Percentiles rank a stretch among this genome's conserved stretches.
Conservation (phyloP, 2,888 invertebrate species). For the Heliconius sara region DNA sequence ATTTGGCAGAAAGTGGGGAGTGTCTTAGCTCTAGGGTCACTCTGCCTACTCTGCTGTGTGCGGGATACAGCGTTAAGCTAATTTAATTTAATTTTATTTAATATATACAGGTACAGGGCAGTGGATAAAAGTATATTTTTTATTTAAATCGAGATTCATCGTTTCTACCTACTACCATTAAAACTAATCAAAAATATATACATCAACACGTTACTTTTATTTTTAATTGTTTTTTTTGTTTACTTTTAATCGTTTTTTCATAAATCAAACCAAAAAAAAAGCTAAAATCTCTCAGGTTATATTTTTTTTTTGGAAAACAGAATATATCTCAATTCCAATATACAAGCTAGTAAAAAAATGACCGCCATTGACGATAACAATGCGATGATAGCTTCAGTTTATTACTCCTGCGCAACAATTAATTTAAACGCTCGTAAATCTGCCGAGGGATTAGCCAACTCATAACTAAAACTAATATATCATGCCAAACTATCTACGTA, state of each 20-base stretch:
- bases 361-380: conserved; percentile 40
- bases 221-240: not conserved
- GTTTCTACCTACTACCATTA: no score
- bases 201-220: no score
- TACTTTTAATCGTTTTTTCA: not conserved
- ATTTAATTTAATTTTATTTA: no score
- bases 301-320: not conserved
- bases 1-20: no score
- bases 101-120: no score
- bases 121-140: no score
- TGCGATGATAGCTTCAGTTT: conserved; percentile 41
- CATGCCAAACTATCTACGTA: conserved; percentile 18
- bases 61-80: no score
- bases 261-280: not conserved
- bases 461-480: conserved; percentile 40
- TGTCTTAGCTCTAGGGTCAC: no score
- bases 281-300: not conserved
- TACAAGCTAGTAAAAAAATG: conserved; percentile 16
- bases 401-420: conserved; percentile 40
- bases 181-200: no score
- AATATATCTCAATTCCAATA: not conserved
- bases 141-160: no score
- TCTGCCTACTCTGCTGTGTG: no score
- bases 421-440: conserved; percentile 40
- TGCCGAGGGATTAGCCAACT: conserved; percentile 43